Evolutionary conservation across 2,888 invertebrate genomes (phyloP).

Genomic region (Xylota segnis): DNA sequence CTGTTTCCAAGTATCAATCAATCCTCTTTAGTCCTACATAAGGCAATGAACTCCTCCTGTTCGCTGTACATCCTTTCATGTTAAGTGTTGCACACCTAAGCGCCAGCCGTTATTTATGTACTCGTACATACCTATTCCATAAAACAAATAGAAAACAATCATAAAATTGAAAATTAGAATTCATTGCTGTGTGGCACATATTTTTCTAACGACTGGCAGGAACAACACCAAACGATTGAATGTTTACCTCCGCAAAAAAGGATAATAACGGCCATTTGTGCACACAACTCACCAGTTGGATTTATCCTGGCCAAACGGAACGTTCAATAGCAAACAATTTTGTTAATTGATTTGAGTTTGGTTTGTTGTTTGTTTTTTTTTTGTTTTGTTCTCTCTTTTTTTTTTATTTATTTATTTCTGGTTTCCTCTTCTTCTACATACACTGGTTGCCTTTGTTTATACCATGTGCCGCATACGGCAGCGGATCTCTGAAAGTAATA

Average conservation of each 20-base stretch:
- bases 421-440: constrained; percentile 12
- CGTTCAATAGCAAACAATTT: constrained; percentile 72
- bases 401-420: constrained; percentile 11
- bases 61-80: too few relatives aligned
- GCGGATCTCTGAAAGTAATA: constrained; percentile 61
- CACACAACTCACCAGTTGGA: constrained; percentile 51
- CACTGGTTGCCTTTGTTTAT: constrained; percentile 22
- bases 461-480: constrained; percentile 1
- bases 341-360: constrained; percentile 75
- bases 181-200: constrained; percentile 51
- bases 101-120: constrained; percentile 12
- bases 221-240: constrained; percentile 34
- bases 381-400: too few relatives aligned
- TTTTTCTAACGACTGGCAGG: constrained; percentile 61
- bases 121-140: constrained; percentile 39
- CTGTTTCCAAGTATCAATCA: too few relatives aligned
- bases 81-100: constrained; percentile 1
- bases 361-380: constrained; percentile 34
- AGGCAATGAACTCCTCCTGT: too few relatives aligned
- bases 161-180: constrained; percentile 58
- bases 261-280: constrained; percentile 73
- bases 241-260: constrained; percentile 49
- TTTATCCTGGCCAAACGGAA: constrained; percentile 59
- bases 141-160: constrained; percentile 47
- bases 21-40: too few relatives aligned